phyloP scores from a whole-genome alignment of 2,797 vertebrate species.

The Mus spretus region DNA sequence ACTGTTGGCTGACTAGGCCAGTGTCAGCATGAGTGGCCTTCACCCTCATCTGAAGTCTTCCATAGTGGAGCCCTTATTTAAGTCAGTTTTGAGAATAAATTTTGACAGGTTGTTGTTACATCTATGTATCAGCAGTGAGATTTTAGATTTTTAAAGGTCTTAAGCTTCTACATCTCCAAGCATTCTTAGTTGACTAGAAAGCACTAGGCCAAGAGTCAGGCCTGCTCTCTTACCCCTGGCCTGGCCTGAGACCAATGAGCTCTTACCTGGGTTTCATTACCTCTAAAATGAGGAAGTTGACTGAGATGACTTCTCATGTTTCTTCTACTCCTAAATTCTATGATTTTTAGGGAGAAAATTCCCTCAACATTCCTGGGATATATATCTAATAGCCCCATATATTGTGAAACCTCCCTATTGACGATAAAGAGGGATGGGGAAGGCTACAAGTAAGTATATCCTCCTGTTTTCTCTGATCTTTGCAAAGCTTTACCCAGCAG shows the following conservation, averaged over 20 bases:
- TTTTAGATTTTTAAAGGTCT: constrained; percentile 44
- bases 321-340: constrained; percentile 85
- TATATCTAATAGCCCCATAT: constrained; percentile 83
- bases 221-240: not conserved
- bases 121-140: constrained; percentile 58
- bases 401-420: constrained; percentile 82
- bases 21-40: not conserved
- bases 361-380: constrained; percentile 81
- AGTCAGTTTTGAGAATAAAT: constrained; percentile 55
- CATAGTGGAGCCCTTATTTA: constrained; percentile 12
- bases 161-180: not conserved
- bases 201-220: not conserved
- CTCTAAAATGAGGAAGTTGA: constrained; percentile 74
- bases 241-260: constrained; percentile 6
- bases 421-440: constrained; percentile 83
- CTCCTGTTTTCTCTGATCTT: constrained; percentile 75
- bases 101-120: constrained; percentile 13
- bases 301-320: constrained; percentile 81
- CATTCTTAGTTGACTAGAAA: constrained; percentile 28
- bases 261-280: constrained; percentile 79
- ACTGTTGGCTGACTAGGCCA: not conserved
- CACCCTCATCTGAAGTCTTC: constrained; percentile 19
- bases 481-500: constrained; percentile 61
- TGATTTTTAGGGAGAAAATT: constrained; percentile 84
- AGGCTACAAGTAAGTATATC: constrained; percentile 83